These are phyloP conservation scores for Eilema sororculum DNA, from an alignment of 2,888 invertebrate species.

Conservation along the genomic window DNA sequence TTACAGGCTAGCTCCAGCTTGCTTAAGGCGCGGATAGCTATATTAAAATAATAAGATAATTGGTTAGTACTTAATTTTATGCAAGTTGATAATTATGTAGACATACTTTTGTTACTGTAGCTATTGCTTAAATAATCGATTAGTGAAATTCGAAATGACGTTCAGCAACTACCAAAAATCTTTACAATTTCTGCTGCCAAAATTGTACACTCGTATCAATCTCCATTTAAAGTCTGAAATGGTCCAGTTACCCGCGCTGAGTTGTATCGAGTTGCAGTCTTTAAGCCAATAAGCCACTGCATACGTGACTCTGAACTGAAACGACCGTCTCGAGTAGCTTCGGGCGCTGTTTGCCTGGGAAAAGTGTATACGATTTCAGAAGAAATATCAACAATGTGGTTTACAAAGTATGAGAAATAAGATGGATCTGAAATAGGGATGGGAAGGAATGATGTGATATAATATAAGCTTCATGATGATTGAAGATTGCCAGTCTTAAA, in stretches of 20 bases:
- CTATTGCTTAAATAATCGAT: too few species aligned
- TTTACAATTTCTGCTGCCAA: background rate
- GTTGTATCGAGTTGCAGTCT: conserved; percentile 45
- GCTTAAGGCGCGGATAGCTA: too few species aligned
- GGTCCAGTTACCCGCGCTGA: conserved; percentile 25
- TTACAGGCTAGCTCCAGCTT: too few species aligned
- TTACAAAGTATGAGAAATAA: background rate
- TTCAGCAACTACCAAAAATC: background rate
- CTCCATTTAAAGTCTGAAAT: conserved; percentile 12
- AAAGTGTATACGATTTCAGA: conserved; percentile 39
- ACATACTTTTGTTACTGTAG: too few species aligned
- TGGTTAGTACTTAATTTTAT: too few species aligned
- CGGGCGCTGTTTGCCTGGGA: conserved; percentile 28
- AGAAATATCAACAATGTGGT: background rate
- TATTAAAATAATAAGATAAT: too few species aligned
- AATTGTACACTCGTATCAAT: background rate
- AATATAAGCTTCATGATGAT: too few species aligned
- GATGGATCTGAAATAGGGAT: background rate
- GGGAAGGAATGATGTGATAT: too few species aligned
- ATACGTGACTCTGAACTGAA: conserved; percentile 40
- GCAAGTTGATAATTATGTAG: too few species aligned
- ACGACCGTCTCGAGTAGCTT: conserved; percentile 30
- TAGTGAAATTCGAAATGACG: too few species aligned
- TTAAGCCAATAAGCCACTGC: conserved; percentile 36
- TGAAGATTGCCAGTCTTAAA: too few species aligned